Base-by-base conservation (phyloP, 2,113 vertebrate species). In the Sebastes schlegelii region DNA sequence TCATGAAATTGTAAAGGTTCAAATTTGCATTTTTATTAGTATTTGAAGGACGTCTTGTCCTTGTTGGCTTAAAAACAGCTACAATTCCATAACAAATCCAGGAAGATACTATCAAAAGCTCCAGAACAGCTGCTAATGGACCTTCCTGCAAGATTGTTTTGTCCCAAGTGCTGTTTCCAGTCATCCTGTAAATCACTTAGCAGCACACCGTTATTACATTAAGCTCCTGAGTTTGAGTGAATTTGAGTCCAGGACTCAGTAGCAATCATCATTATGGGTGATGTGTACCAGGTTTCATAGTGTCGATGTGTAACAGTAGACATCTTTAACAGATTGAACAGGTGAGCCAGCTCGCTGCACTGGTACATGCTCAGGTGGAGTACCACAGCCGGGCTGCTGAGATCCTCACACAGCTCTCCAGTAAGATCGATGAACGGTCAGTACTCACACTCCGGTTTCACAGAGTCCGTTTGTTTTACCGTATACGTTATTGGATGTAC, bases 321-420 rank as follows among this genome's bases (percentile, higher is more conserved):
- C 23, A 8, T 51, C 49, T 66, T 82, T 63, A 77, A 85, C 94
- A 99, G 97, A 97, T 99, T 54, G 98, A 99, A 80, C 98, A 99
- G 91, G 98, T 99, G 94, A 99, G 98, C 95, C 98, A 99, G 94
- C 96, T 99, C 62, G 94, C 97, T 14, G 97, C 98, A 0, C 95
- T 99, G 54, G 97, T 99, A 66, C 98, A 99, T 72, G 98, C 98
- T 74, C 98, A 99, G 93, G 94, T 98, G 95, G 97, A 99, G 82
- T 99, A 99, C 90, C 98, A 99, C 92, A 97, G 95, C 89, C 97
- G 99, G 77, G 96, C 98, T 1, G 90, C 96, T 1, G 97, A 98
- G 94, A 99, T 99, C 90, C 96, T 99, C 79, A 97, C 98, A 87
- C 96, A 96, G 91, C 97, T 99, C 88, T 96, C 96, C 58, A 95